Conservation (phyloP, 2,888 invertebrate species). For the Phortica magna region DNA sequence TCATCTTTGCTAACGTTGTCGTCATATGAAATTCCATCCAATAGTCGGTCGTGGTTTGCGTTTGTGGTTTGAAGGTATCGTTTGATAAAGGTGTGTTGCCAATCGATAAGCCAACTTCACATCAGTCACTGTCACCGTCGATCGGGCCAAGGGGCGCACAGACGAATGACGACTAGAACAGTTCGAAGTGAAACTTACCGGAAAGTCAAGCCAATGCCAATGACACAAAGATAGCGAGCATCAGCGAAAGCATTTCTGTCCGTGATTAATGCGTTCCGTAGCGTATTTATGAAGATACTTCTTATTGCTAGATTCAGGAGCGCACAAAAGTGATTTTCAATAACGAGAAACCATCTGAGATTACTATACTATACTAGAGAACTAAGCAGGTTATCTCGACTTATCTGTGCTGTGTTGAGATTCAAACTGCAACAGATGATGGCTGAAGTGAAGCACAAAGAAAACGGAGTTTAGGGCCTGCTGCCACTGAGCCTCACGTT, state of each 20-base stretch:
- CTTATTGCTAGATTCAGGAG: too few relatives aligned
- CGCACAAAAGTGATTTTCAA: too few relatives aligned
- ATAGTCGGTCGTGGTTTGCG: slow-evolving; percentile 45
- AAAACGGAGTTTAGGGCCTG: too few relatives aligned
- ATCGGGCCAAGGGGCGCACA: background rate
- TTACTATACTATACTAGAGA: too few relatives aligned
- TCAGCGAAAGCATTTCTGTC: background rate
- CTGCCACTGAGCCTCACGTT: too few relatives aligned
- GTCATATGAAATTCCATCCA: slow-evolving; percentile 67
- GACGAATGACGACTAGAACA: background rate
- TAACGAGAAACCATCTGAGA: too few relatives aligned
- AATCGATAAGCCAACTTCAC: slow-evolving; percentile 72
- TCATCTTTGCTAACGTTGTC: slow-evolving; percentile 30
- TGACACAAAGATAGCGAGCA: background rate
- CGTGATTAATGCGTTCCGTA: slow-evolving; percentile 75
- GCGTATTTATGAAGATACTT: slow-evolving; percentile 51
- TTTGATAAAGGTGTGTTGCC: slow-evolving; percentile 72
- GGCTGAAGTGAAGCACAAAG: background rate
- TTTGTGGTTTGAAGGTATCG: slow-evolving; percentile 21
- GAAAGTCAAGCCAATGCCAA: background rate
- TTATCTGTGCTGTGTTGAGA: too few relatives aligned
- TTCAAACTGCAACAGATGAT: slow-evolving; percentile 40
- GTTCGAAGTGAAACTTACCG: slow-evolving; percentile 2
- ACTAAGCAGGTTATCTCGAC: too few relatives aligned
- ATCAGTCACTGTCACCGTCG: slow-evolving; percentile 76